Percentiles rank a stretch among this genome's conserved stretches.
phyloP scores from a whole-genome alignment of 2,888 invertebrate genomes.

The Amiota communis region DNA sequence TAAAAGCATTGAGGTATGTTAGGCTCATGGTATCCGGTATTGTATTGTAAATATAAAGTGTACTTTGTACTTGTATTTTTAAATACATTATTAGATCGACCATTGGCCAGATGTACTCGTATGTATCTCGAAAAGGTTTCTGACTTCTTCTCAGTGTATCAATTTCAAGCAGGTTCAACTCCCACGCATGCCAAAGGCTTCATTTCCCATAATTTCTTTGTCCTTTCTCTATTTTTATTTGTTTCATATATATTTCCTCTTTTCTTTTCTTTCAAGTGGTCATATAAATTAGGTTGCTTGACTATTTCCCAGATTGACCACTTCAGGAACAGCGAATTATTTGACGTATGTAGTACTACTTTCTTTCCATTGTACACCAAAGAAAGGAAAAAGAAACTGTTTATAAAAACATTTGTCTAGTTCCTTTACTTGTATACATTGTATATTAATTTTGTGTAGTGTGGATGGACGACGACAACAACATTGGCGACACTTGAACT shows the following conservation, averaged over 20 bases:
- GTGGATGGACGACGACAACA: not conserved
- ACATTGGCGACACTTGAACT: constrained; percentile 62
- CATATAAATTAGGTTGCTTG: constrained; percentile 55
- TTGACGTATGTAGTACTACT: constrained; percentile 64
- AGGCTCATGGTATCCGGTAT: no score
- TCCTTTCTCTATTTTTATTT: no score
- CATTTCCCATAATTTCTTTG: no score
- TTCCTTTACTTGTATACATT: constrained; percentile 44
- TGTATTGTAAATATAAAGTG: no score
- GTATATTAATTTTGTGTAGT: constrained; percentile 6
- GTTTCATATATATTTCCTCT: no score
- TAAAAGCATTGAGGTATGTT: not conserved
- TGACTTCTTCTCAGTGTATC: no score
- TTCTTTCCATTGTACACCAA: constrained; percentile 54
- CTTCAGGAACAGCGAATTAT: constrained; percentile 48
- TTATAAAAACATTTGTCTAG: constrained; percentile 61
- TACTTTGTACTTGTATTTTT: no score
- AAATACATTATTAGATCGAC: no score
- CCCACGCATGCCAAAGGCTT: no score
- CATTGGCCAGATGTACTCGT: no score
- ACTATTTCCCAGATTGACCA: constrained; percentile 60
- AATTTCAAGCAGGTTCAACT: no score
- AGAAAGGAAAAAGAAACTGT: constrained; percentile 33
- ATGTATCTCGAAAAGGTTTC: no score
- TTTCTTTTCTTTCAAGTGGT: constrained; percentile 60